These are phyloP conservation scores for Danionella dracula DNA, from an alignment of 2,797 vertebrate species.

Conservation along the genomic window DNA sequence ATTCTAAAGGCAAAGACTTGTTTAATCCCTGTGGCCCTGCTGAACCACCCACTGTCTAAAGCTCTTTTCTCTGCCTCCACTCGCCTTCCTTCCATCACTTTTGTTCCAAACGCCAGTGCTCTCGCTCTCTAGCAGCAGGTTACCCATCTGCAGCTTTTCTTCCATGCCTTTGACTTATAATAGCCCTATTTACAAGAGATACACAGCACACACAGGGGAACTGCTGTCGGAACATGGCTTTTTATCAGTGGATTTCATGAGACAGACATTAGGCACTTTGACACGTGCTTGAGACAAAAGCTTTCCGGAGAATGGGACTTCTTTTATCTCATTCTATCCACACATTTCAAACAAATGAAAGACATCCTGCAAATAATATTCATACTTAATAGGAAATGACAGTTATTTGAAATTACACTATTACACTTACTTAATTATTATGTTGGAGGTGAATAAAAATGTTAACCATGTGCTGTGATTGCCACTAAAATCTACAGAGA, in stretches of 20 bases:
- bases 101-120: conserved; percentile 41
- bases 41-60: conserved; percentile 47
- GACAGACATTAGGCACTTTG: conserved; percentile 4
- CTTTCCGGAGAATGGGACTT: background rate
- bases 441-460: no score
- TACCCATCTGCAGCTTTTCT: conserved; percentile 45
- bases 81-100: conserved; percentile 27
- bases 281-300: conserved; percentile 14
- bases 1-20: conserved; percentile 51
- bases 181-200: conserved; percentile 34
- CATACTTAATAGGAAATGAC: no score
- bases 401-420: no score
- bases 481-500: no score
- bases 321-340: background rate
- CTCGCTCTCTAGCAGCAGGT: conserved; percentile 45
- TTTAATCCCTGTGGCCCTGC: conserved; percentile 48
- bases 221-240: conserved; percentile 24
- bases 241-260: conserved; percentile 32
- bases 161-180: conserved; percentile 42
- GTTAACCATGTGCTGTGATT: no score
- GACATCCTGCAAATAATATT: no score
- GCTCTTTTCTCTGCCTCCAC: conserved; percentile 39
- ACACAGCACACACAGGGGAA: conserved; percentile 6
- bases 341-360: no score
- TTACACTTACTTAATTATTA: no score